Percentiles rank a stretch among this genome's conserved stretches.
These are phyloP conservation scores for Leptinotarsa rubiginosa DNA, from an alignment of 2,888 invertebrate species.

Conservation along the genomic window DNA sequence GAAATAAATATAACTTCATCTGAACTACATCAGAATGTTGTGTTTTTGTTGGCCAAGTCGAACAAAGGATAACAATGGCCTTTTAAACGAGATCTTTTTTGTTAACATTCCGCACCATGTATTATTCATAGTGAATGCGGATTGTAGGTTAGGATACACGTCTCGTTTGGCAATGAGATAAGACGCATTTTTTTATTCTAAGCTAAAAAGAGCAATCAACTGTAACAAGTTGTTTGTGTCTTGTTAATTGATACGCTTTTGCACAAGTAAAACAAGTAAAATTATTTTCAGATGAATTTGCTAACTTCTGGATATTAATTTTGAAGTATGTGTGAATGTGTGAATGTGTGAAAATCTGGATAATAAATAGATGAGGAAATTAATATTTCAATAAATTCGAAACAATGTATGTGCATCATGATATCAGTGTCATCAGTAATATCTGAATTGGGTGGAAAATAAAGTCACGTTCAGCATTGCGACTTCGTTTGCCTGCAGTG, in stretches of 20 bases:
- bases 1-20: constrained; percentile 57
- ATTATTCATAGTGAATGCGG: constrained; percentile 48
- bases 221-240: constrained; percentile 27
- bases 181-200: constrained; percentile 15
- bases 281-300: no score
- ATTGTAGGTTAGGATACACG: constrained; percentile 45
- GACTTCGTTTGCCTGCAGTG: no score
- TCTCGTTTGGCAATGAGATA: constrained; percentile 22
- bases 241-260: neutral
- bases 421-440: no score
- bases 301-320: no score
- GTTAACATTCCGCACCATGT: constrained; percentile 49
- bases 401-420: no score
- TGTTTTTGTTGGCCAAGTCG: constrained; percentile 45
- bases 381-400: no score
- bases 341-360: no score
- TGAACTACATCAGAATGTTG: constrained; percentile 46
- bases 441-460: no score
- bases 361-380: no score
- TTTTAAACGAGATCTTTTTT: constrained; percentile 51
- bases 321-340: no score
- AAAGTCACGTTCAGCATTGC: no score
- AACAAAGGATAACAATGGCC: constrained; percentile 55
- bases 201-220: constrained; percentile 26
- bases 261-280: no score